Base-by-base conservation (phyloP, 2,888 invertebrate species). In the Steromphala cineraria region DNA sequence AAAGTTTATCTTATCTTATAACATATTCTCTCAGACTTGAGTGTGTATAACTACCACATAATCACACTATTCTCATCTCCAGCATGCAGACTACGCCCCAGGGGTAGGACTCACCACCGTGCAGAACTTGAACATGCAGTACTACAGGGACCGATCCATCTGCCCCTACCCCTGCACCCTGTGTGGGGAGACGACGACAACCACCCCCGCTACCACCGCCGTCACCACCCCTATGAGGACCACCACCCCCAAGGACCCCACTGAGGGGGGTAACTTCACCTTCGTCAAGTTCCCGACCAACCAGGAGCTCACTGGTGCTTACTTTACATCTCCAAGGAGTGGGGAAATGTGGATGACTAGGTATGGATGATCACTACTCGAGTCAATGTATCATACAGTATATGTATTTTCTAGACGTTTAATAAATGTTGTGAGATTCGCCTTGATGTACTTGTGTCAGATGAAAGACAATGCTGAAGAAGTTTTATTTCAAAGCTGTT, bases 271-370 rank as follows among this genome's bases (percentile, higher is more conserved):
- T 2, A 80, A 83, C 56, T 77, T 79, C 67, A 84, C 82, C 0
- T 28, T 76, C 1, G 81, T 86, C 15, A 81, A 77, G 28, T 89
- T 90, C 81, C 84, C 87, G n/a, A 46, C 53, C 4, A 84, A 82
- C 40, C 88, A 90, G 53, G 85, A 86, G 62, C 87, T 91, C 67
- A 90, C 90, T 0, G 90, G 90, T 1, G 87, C 89, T 17, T 90
- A 80, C 80, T 62, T 83, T 2, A 53, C 62, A 7, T 8, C 13
- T 2, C 10, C 31, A 2, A 79, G 82, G 7, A 19, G n/a, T 19
- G 31, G 55, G 10, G 62, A 21, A 10, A 80, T 80, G 21, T 80
- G 80, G 21, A 79, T 79, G 55, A 82, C 83, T 0, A 81, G 85
- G 74, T 81, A 78, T 19, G 19, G 81, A 0, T 2, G 84, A 85